Evolutionary conservation across 2,113 vertebrate genomes (phyloP), one percentile per base, ranked within the genome.

Genomic region (Meles meles): DNA sequence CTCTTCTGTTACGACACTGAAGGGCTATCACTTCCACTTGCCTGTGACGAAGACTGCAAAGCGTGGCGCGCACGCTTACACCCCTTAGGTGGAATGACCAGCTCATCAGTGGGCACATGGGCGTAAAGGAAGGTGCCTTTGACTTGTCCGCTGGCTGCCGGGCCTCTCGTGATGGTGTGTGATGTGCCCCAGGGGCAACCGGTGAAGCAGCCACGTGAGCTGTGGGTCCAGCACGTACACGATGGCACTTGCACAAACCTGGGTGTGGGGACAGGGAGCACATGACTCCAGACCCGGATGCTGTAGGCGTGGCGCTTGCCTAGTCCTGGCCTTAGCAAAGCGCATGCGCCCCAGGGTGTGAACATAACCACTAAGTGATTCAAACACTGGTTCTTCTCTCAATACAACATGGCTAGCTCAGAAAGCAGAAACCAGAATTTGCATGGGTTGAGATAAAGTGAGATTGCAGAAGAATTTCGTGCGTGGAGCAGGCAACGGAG

Each of bases 21-120:
- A 63, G 84, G 52, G 23, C 31, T 34, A 12, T 17, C 44, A 20
- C 34, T 18, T 44, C 42, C 8, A 34, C 44, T 61, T 86, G 42
- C 5, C 61, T 34, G 29, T 2, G 49, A 72, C 11, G 18, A 44
- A 72, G 47, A 29, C 2, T 0, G 3, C 5, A 11, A 29, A 34
- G 3, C 3, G 13, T 17, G 39, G 37, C n/a, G 21, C 0, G 55
- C 4, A 47, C 1, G 5, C 7, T n/a, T 15, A 37, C 6, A 3
- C 5, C 29, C 13, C 83, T 10, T 11, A 11, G 27, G 31, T 5
- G 44, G 42, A 42, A 0, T 27, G 0, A 17, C 42, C 2, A 29
- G 61, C 79, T 13, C 8, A 27, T 27, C 52, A 11, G 15, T 1
- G 10, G 52, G n/a, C 11, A 15, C 47, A 59, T 39, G 0, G 10